Conservation (phyloP, 2,888 invertebrate genomes). For the Drosophila tanythrix region DNA sequence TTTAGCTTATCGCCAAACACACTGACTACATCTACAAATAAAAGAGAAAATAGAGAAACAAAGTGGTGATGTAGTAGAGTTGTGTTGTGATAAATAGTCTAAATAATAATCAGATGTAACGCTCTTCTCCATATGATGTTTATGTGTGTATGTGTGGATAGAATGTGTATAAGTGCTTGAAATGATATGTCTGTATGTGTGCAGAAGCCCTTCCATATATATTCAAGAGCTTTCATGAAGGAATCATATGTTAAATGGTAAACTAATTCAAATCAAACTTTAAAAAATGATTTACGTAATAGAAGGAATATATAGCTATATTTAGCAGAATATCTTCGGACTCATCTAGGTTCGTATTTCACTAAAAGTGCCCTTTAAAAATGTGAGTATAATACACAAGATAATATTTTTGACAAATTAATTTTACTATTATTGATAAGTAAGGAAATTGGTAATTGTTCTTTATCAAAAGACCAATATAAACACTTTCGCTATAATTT, state of each 20-base stretch:
- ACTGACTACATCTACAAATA: constrained; percentile 94
- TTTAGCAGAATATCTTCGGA: not conserved
- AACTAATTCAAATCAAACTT: not conserved
- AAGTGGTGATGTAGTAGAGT: constrained; percentile 65
- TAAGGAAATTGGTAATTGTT: not conserved
- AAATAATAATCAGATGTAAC: constrained; percentile 24
- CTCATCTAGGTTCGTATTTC: not conserved
- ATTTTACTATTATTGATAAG: constrained; percentile 6
- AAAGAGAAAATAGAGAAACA: constrained; percentile 76
- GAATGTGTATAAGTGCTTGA: constrained; percentile 12
- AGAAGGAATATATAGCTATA: not conserved
- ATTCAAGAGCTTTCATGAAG: constrained; percentile 13
- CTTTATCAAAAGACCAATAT: constrained; percentile 12
- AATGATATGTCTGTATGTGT: constrained; percentile 19
- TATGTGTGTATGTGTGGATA: constrained; percentile 17
- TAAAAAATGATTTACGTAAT: not conserved
- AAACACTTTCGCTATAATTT: constrained; percentile 4
- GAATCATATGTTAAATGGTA: not conserved
- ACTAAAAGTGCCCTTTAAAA: not conserved
- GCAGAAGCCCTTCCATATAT: constrained; percentile 29
- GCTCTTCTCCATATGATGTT: constrained; percentile 12
- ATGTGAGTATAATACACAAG: not conserved
- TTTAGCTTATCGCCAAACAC: constrained; percentile 92
- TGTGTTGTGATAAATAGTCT: constrained; percentile 44
- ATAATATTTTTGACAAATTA: not conserved